Evolutionary conservation across 2,888 invertebrate species (phyloP).

Genomic region (Cosmopolites sordidus): DNA sequence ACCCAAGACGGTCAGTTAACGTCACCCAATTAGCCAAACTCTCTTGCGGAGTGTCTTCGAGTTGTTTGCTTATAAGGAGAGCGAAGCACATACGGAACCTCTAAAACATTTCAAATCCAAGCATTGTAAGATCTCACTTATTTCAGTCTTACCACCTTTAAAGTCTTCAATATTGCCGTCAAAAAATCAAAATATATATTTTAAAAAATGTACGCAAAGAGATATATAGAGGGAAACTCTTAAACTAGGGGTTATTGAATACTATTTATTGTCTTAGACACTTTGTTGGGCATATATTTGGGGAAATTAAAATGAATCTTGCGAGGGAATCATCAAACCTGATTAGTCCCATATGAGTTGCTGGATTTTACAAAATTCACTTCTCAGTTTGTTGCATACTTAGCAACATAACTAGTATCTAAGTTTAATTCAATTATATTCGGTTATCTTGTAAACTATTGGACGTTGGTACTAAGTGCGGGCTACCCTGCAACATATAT

Average conservation of each 20-base stretch:
- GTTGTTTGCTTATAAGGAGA: conserved; percentile 67
- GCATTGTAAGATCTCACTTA: not conserved
- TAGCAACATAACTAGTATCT: no score
- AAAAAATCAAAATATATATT: not conserved
- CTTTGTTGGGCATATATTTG: not conserved
- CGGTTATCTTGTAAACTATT: no score
- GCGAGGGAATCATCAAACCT: no score
- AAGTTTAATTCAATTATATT: no score
- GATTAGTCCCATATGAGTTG: no score
- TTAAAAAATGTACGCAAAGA: not conserved
- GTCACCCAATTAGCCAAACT: conserved; percentile 77
- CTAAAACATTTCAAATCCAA: conserved; percentile 32
- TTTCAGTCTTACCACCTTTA: conserved; percentile 15
- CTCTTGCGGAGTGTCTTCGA: conserved; percentile 74
- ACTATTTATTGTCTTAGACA: not conserved
- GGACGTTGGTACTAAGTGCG: no score
- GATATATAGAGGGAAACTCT: no score
- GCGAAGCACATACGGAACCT: conserved; percentile 46
- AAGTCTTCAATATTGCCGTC: conserved; percentile 13
- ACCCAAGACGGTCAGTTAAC: conserved; percentile 71
- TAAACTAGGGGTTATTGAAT: not conserved
- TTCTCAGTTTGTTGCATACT: no score
- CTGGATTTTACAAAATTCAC: no score
- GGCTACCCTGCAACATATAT: no score
- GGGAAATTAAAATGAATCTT: conserved; percentile 2